Evolutionary conservation across 2,888 invertebrate genomes (phyloP), one percentile per base, ranked within the genome.

Genomic region (Caenorhabditis afra): DNA sequence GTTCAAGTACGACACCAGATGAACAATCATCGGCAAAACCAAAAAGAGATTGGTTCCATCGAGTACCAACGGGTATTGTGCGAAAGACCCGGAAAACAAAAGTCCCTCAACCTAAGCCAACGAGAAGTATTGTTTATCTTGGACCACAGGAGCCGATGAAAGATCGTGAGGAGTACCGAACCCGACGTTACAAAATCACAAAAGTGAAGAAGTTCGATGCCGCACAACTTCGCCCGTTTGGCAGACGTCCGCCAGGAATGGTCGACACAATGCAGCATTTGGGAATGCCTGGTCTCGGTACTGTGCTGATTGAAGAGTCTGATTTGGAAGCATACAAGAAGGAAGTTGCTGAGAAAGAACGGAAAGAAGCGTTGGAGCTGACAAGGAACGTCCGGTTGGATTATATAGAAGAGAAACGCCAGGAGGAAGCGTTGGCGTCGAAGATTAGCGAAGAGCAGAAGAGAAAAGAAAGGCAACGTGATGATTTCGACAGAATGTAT

Each of bases 131-230:
- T 3, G 20, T 58, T 14, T 58, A 44, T n/a, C 29, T 58, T n/a
- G 58, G 58, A 5, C 23, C 58, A 3, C 14, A 45, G n/a, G 58
- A 58, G 29, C 58, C 58, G 10, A 58, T 58, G 45, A 58, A 58
- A 14, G 58, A 58, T 58, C 29, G 44, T 3, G 45, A 58, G 10
- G 58, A 45, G 22, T 45, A 41, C 37, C 14, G 22, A 3, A 44
- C 23, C 44, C 44, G 23, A 3, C 58, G 58, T 1, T n/a, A n/a
- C 14, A 29, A 3, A 1, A 41, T 58, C 23, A 58, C 22, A 29
- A 4, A 0, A 7, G 44, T 44, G 0, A 16, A 44, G 1, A n/a
- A 45, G 44, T 58, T 58, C 45, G 23, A 44, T n/a, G 22, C 44
- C 2, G 12, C 22, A 2, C 23, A 29, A 11, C 14, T 45, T 5